A percentile compares a stretch with the other conserved stretches of the same genome.
Evolutionary conservation across 2,888 invertebrate genomes (phyloP).

Genomic region (Abscondita cerata): DNA sequence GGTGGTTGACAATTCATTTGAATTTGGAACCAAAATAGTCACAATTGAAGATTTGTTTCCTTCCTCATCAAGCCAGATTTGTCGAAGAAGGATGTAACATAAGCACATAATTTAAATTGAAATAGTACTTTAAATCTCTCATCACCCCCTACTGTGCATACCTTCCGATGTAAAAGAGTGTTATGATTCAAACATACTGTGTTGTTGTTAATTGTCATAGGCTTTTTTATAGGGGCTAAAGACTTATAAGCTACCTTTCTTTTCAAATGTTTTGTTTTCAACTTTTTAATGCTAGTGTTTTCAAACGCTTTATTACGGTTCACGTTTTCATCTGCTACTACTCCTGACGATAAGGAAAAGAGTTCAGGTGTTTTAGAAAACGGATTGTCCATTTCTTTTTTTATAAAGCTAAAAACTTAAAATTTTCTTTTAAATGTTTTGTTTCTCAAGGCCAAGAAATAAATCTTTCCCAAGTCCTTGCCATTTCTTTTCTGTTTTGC

Average conservation of each 20-base stretch:
- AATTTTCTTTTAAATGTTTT: too few relatives aligned
- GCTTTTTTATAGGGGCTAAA: background rate
- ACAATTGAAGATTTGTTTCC: too few relatives aligned
- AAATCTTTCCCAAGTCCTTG: constrained; percentile 15
- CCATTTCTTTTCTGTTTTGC: constrained; percentile 22
- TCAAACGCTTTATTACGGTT: constrained; percentile 12
- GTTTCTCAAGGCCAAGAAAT: background rate
- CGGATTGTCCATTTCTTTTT: too few relatives aligned
- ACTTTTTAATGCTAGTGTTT: constrained; percentile 12
- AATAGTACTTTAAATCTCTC: background rate
- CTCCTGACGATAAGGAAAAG: constrained; percentile 18
- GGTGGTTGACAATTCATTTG: background rate
- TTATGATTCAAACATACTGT: constrained; percentile 7
- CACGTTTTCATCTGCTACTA: constrained; percentile 11
- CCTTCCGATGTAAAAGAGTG: constrained; percentile 8
- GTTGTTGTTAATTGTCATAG: background rate
- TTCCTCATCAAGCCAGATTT: constrained; percentile 1
- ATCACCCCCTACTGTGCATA: constrained; percentile 1
- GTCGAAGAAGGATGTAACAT: background rate
- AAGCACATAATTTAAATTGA: background rate
- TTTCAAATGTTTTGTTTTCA: background rate
- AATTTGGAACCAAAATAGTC: background rate
- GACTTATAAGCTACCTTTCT: constrained; percentile 2
- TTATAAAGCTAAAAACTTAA: too few relatives aligned
- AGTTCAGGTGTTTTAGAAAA: constrained; percentile 14